Evolutionary conservation across 2,888 invertebrate genomes (phyloP), one percentile per base, ranked within the genome.

Genomic region (Chironomus riparius): DNA sequence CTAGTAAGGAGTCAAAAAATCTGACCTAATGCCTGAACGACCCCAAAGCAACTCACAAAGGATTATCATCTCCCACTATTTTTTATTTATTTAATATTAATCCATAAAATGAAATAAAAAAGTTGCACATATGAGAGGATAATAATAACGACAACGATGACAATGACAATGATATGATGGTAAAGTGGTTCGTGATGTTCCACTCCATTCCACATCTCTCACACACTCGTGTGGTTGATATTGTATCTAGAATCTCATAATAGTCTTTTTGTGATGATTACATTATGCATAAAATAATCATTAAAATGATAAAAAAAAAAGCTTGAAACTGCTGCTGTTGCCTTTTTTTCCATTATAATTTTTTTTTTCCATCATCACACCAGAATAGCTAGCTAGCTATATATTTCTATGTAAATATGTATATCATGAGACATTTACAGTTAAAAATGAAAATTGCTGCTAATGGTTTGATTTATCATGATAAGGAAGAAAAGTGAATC

Each of bases 221-320:
- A 10, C 13, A 2, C 7, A 18, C 56, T 15, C n/a, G 56, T 18
- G 65, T 65, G 65, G 65, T 22, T 7, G 21, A 24, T 18, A 65
- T 13, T 21, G 22, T 21, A 15, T 18, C 15, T 18, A 56, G 21
- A 65, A 65, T 68, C 62, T 72, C 47, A 61, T 72, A 61, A 72
- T 72, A 72, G 72, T 72, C 72, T 47, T 47, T 38, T 62, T 62
- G 61, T 56, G 72, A 72, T 61, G 62, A 72, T 72, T 72, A 72
- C 72, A 72, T 72, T 28, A 72, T 72, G 72, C 72, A 72, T 72
- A 72, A 72, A 72, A 72, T 72, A 62, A 72, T 72, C 72, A 50
- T 72, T 72, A 72, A 72, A 72, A 72, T 50, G 61, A 61, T 61
- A 38, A 72, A 24, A 72, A 72, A 18, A 72, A 24, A 72, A 72